These are phyloP conservation scores for Brachypterus glaber DNA, from an alignment of 2,888 invertebrate genomes.

Conservation along the genomic window DNA sequence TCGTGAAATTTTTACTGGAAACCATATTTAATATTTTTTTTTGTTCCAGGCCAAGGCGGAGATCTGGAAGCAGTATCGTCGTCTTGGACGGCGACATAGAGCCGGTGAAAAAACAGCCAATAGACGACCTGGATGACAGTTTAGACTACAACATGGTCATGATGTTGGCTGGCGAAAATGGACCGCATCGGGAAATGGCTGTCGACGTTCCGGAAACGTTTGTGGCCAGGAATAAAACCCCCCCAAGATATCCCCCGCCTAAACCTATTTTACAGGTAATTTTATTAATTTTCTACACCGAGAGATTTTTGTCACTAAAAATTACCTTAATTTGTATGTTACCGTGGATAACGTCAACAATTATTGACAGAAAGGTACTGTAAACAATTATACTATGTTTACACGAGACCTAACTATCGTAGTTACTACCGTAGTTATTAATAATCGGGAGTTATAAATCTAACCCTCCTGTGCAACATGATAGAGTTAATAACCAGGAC, in stretches of 20 bases:
- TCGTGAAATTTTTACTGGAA: no score
- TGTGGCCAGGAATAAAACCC: conserved; percentile 82
- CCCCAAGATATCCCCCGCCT: conserved; percentile 81
- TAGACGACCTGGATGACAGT: conserved; percentile 45
- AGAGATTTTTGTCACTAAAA: no score
- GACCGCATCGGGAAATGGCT: conserved; percentile 96
- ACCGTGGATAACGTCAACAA: no score
- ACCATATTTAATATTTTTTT: conserved; percentile 10
- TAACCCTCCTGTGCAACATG: no score
- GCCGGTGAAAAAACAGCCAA: conserved; percentile 49
- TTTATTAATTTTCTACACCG: neutral
- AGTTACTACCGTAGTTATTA: no score
- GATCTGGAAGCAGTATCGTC: conserved; percentile 72
- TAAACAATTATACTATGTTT: no score
- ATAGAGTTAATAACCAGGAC: no score
- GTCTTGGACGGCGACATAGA: conserved; percentile 67
- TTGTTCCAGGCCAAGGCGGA: conserved; percentile 64
- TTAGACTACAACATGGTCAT: conserved; percentile 65
- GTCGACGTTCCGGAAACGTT: conserved; percentile 96
- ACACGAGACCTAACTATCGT: no score
- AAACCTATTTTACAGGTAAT: conserved; percentile 39
- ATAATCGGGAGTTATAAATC: no score
- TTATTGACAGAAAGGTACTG: no score
- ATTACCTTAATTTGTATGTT: no score
- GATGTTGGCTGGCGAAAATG: conserved; percentile 80